phyloP scores from a whole-genome alignment of 2,797 vertebrate species.

The Lates japonicus region DNA sequence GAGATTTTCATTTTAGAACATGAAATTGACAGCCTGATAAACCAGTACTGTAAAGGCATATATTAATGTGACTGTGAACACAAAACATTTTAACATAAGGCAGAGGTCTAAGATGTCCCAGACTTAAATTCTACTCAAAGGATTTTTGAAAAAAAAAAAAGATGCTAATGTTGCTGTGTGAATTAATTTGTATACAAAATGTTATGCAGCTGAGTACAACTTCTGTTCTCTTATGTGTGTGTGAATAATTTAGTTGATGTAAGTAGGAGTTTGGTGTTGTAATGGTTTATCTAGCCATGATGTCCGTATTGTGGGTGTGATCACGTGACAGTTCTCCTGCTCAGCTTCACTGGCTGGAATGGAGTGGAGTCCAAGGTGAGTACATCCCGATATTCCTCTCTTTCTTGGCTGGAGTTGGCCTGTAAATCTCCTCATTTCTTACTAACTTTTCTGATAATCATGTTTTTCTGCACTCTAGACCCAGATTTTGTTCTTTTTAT shows the following conservation, averaged over 20 bases:
- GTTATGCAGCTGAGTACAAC: neutral
- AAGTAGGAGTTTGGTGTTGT: conserved; percentile 74
- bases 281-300: conserved; percentile 79
- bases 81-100: no score
- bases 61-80: no score
- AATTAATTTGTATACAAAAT: neutral
- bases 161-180: neutral
- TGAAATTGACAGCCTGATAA: no score
- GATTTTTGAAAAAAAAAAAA: neutral
- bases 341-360: conserved; percentile 84
- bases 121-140: no score
- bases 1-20: no score
- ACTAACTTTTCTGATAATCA: accelerated
- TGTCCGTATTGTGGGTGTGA: conserved; percentile 80
- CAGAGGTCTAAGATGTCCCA: no score
- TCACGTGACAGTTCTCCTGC: conserved; percentile 82
- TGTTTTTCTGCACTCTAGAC: conserved; percentile 60
- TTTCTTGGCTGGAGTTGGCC: accelerated
- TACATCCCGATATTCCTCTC: neutral
- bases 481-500: conserved; percentile 86
- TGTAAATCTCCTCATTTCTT: neutral
- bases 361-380: conserved; percentile 86
- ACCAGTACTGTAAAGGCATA: no score
- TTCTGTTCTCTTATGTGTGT: neutral
- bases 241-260: conserved; percentile 6